Conservation (phyloP, 1,140 invertebrate species). For the Papilio dardanus region DNA sequence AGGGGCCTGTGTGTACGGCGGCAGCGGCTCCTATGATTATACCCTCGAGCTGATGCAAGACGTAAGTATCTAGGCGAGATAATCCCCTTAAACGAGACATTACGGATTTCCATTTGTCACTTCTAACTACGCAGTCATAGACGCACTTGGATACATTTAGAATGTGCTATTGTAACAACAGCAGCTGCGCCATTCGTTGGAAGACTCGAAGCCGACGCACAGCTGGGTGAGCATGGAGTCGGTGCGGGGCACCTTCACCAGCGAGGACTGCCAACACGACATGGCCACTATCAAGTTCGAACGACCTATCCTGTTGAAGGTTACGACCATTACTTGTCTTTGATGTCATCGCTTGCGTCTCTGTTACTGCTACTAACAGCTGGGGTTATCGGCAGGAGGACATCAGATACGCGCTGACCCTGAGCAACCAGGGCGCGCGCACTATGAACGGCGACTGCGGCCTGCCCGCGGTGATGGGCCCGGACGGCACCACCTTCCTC, state of each 20-base stretch:
- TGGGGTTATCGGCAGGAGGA: constrained; percentile 86
- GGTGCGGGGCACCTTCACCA: constrained; percentile 57
- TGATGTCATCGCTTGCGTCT: neutral
- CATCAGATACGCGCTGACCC: constrained; percentile 93
- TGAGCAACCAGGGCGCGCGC: constrained; percentile 95
- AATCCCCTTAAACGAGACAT: too few relatives aligned
- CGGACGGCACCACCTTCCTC: constrained; percentile 96
- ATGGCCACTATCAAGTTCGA: constrained; percentile 96
- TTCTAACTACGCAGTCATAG: too few relatives aligned
- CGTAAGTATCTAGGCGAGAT: constrained; percentile 56
- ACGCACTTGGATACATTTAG: neutral
- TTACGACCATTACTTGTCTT: constrained; percentile 57
- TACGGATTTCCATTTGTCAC: too few relatives aligned
- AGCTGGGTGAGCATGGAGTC: constrained; percentile 72
- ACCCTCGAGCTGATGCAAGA: constrained; percentile 96
- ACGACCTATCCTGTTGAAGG: constrained; percentile 92
- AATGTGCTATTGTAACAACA: neutral
- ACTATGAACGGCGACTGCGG: constrained; percentile 97
- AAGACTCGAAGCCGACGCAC: constrained; percentile 64
- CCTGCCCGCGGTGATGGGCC: constrained; percentile 92
- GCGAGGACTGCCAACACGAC: constrained; percentile 83
- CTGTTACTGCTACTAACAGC: constrained; percentile 5
- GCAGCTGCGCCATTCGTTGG: constrained; percentile 52
- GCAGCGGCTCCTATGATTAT: constrained; percentile 93
- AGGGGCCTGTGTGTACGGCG: constrained; percentile 94